Percentiles rank a stretch among this genome's conserved stretches.
Evolutionary conservation across 2,113 vertebrate genomes (phyloP).

Genomic region (Callaeas wilsoni): DNA sequence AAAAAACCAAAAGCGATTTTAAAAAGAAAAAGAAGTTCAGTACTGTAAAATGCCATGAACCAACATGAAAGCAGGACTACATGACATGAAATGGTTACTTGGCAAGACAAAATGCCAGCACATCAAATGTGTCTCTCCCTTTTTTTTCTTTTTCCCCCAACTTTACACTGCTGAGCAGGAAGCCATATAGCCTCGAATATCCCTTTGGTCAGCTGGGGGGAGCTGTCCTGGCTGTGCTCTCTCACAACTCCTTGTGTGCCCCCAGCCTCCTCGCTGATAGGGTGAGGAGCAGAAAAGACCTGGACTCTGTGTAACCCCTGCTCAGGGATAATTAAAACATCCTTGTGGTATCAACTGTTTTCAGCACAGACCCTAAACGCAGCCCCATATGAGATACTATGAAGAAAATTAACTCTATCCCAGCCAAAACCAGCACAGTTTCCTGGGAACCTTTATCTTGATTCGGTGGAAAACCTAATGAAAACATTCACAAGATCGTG

Average conservation of each 20-base stretch:
- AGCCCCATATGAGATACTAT: neutral
- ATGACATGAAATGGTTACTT: neutral
- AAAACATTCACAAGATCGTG: neutral
- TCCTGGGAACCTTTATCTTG: neutral
- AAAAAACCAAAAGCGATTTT: neutral
- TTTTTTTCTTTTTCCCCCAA: neutral
- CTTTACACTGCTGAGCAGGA: neutral
- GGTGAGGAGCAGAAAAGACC: neutral
- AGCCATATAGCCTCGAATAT: neutral
- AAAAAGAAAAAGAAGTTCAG: neutral
- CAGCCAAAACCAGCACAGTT: neutral
- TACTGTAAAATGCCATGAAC: neutral
- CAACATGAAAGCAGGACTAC: neutral
- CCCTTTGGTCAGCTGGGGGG: neutral
- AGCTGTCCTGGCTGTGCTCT: neutral
- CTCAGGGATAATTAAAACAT: neutral
- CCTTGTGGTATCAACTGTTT: too few relatives aligned
- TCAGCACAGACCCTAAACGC: neutral
- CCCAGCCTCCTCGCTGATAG: neutral
- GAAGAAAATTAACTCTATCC: neutral
- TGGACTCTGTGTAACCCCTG: neutral
- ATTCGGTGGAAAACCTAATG: neutral
- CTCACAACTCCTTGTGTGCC: neutral
- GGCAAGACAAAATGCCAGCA: neutral
- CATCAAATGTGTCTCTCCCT: neutral